A percentile compares a stretch with the other conserved stretches of the same genome.
These are phyloP conservation scores for Drosophila formosana DNA, from an alignment of 2,888 invertebrate species.

Conservation along the genomic window DNA sequence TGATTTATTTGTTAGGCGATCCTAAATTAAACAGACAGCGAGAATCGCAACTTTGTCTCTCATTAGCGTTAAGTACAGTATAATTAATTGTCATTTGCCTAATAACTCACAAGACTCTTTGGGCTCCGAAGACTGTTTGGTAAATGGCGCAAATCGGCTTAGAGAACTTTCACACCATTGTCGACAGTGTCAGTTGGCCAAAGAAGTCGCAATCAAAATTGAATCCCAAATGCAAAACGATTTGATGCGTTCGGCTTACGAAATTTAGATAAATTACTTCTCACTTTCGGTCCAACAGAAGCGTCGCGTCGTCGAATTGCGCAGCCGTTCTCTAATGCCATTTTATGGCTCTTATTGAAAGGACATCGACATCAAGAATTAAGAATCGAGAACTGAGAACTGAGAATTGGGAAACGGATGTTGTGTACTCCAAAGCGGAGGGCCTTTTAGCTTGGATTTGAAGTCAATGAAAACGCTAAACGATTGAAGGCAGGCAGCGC, in stretches of 20 bases:
- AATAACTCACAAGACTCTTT: slow-evolving; percentile 12
- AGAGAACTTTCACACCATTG: slow-evolving; percentile 52
- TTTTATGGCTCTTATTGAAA: slow-evolving; percentile 47
- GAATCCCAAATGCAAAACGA: slow-evolving; percentile 50
- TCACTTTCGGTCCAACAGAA: slow-evolving; percentile 42
- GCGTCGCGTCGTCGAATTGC: slow-evolving; percentile 7
- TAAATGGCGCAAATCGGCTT: slow-evolving; percentile 59
- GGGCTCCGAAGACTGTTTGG: slow-evolving; percentile 14
- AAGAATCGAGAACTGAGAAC: neutral
- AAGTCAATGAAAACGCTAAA: slow-evolving; percentile 58
- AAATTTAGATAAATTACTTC: slow-evolving; percentile 69
- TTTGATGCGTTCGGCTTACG: slow-evolving; percentile 49
- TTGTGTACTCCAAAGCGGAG: slow-evolving; percentile 42
- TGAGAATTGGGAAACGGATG: slow-evolving; percentile 36
- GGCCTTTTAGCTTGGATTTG: slow-evolving; percentile 30
- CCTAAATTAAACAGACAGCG: neutral
- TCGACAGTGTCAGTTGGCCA: slow-evolving; percentile 15
- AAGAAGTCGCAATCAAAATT: slow-evolving; percentile 13
- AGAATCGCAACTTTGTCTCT: neutral
- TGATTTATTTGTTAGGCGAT: neutral
- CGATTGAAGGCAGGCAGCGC: slow-evolving; percentile 45
- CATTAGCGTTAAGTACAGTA: neutral
- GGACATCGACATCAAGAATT: slow-evolving; percentile 34
- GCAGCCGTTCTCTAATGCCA: slow-evolving; percentile 36
- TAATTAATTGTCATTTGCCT: slow-evolving; percentile 19